Base-by-base conservation (phyloP, 2,797 vertebrate species). In the Chromis chromis region DNA sequence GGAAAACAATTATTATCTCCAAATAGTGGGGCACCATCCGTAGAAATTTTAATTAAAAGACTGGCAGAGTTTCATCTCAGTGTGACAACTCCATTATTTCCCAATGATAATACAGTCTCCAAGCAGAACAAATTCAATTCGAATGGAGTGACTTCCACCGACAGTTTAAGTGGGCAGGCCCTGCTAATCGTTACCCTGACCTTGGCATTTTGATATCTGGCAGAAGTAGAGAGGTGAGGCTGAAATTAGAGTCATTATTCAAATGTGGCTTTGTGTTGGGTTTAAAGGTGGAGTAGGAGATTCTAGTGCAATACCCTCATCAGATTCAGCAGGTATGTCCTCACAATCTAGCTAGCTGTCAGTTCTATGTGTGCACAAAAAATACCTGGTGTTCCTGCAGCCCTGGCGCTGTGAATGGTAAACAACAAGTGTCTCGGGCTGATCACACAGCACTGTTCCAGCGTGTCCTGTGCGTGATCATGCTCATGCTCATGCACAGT, bases 11-110 rank as follows among this genome's bases (percentile, higher is more conserved):
- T 80, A 89, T 86, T 78, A 89, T 88, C 88, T 90, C 65, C 60
- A 86, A 86, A 88, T 67, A 76, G 77, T 72, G 62, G 74, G 67
- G 69, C 64, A 60, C 66, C 72, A 70, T 46, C 75, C 70, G 39
- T 78, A 78, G 74, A 87, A 81, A 85, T 90, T 92, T 91, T 91
- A 93, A 93, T 93, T 91, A 92, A 90, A 90, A 89, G 89, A 87
- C 91, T 89, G 86, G 79, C 88, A 81, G 78, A 81, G 88, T 84
- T 86, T 88, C 85, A 84, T 90, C 88, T 85, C 83, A 65, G 70
- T 81, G 86, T 89, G 89, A 92, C 89, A 89, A 86, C 88, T 91
- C 80, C 78, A 93, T 93, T 93, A 93, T 85, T 91, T 84, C 66
- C 42, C 64, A 33, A 70, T 85, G 90, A 91, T 90, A 86, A 91